Base-by-base conservation (phyloP, 2,888 invertebrate species). In the Volucella inanis region DNA sequence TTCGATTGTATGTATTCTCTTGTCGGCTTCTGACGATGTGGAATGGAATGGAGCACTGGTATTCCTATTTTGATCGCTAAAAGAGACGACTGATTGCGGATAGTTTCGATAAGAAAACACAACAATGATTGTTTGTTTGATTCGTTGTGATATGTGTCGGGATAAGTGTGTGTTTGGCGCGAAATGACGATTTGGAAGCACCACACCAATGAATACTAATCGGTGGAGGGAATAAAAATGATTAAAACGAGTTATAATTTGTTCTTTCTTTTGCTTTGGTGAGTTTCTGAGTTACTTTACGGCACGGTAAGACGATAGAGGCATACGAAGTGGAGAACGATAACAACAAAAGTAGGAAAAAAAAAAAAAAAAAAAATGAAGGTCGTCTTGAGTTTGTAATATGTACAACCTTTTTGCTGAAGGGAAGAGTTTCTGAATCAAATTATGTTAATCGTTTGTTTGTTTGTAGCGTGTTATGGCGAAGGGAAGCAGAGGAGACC, bases 121-220 rank as follows among this genome's bases (percentile, higher is more conserved):
- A 83, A 83, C 50, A 55, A 78, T 83, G 83, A 83, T 79, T 79
- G 68, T 79, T 70, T 70, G 83, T 79, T 83, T 59, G 77, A 67
- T 49, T 57, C 74, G 75, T 75, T 52, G 41, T 41, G 31, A 3
- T 43, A 41, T 10, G 57, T 22, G 55, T 50, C 47, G 6, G 22
- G 54, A 45, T n/a, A 18, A 38, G 59, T 43, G 50, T 64, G 62
- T 71, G 45, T 59, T 68, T 61, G 41, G 31, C 39, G 55, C 38
- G 39, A 43, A 57, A 50, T 59, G 39, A 18, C 8, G 43, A 55
- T 80, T 71, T 59, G 52, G 71, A 54, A 79, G 75, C 65, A 57
- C 65, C 22, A 38, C 38, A n/a, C 31, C 31, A 6, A 0, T 43
- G 65, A 77, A 77, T 77, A 82, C 72, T 61, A 77, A 77, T 77